phyloP scores from a whole-genome alignment of 2,888 invertebrate genomes.

The Sminthurinus aureus region DNA sequence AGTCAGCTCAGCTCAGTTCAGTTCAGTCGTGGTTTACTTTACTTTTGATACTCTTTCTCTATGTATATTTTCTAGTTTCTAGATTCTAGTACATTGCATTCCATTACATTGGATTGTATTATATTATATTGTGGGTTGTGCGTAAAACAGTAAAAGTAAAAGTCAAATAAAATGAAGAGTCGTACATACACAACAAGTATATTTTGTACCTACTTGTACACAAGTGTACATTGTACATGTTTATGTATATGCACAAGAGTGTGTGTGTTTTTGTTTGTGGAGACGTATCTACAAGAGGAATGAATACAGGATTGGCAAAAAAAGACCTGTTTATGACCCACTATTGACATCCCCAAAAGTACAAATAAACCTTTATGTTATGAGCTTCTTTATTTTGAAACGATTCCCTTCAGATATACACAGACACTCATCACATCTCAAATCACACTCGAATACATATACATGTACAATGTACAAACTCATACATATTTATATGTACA shows the following conservation, averaged over 20 bases:
- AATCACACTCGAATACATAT: slow-evolving; percentile 11
- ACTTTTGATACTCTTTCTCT: neutral
- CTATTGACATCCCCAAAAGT: slow-evolving; percentile 59
- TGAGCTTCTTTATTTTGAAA: slow-evolving; percentile 59
- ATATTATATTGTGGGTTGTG: neutral
- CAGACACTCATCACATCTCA: slow-evolving; percentile 41
- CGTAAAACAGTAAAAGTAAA: slow-evolving; percentile 36
- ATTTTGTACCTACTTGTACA: neutral
- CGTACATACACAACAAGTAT: slow-evolving; percentile 9
- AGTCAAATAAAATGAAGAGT: slow-evolving; percentile 44
- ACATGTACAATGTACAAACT: no score
- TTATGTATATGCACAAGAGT: neutral
- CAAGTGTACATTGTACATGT: neutral
- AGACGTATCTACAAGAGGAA: slow-evolving; percentile 28
- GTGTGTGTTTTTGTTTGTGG: slow-evolving; percentile 5
- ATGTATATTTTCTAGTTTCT: neutral
- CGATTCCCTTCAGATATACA: slow-evolving; percentile 49
- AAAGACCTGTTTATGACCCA: slow-evolving; percentile 59
- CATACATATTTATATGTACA: no score
- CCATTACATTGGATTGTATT: no score
- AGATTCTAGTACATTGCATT: no score
- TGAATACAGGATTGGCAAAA: slow-evolving; percentile 45
- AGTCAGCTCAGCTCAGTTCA: neutral
- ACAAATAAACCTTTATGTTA: slow-evolving; percentile 59
- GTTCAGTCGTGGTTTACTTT: no score